Percentiles rank a stretch among this genome's conserved stretches.
phyloP scores from a whole-genome alignment of 2,113 vertebrate species.

The Podarcis cretensis region DNA sequence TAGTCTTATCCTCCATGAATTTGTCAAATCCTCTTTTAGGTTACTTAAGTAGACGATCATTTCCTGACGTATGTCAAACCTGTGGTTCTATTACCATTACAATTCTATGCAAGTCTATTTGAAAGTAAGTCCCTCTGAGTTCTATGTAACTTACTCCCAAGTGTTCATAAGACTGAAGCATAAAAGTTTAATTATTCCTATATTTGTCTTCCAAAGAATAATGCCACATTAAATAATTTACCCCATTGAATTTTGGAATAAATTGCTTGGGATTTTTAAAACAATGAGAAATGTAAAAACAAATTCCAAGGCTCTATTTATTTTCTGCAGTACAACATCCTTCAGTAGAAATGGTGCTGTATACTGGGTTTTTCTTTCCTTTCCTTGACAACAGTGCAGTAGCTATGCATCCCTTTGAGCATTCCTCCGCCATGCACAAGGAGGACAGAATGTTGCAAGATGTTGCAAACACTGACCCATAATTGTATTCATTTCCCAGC shows the following conservation, averaged over 20 bases:
- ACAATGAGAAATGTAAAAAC: constrained; percentile 28
- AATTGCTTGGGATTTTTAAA: constrained; percentile 43
- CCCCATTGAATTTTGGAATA: constrained; percentile 35
- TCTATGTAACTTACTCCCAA: neutral
- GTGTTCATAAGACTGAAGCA: neutral
- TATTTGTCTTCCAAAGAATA: too few relatives aligned
- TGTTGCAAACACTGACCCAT: neutral
- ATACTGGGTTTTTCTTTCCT: neutral
- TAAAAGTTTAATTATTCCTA: constrained; percentile 47
- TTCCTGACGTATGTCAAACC: too few relatives aligned
- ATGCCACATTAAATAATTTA: constrained; percentile 35
- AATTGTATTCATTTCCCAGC: constrained; percentile 22
- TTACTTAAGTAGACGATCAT: too few relatives aligned
- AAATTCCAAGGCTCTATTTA: neutral
- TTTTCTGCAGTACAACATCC: neutral
- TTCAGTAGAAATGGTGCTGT: neutral
- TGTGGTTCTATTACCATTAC: neutral
- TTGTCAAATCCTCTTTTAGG: too few relatives aligned
- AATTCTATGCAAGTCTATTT: neutral
- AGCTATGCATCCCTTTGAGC: neutral
- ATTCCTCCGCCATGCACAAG: neutral
- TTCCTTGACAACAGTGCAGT: neutral
- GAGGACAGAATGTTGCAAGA: neutral
- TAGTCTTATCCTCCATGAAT: too few relatives aligned
- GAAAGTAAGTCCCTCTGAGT: neutral